Base-by-base conservation (phyloP, 2,888 invertebrate genomes). In the Biston betularia region DNA sequence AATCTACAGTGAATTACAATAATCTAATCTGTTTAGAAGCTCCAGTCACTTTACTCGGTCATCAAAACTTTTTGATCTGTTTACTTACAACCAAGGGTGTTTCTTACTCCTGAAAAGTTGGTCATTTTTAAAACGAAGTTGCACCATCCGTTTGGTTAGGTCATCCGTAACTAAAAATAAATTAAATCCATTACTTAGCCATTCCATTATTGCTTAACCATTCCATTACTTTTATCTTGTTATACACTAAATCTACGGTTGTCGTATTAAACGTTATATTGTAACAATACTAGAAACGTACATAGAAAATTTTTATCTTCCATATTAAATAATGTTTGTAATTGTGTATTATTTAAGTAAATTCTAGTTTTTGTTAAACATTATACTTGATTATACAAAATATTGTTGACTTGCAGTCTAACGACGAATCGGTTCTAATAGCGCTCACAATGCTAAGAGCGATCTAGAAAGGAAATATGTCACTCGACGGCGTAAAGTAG, bases 21-120 rank as follows among this genome's bases (percentile, higher is more conserved):
- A 44, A 12, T 44, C 5, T 6, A 44, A n/a, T 6, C 12, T n/a
- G n/a, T 8, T 38, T 38, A 44, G n/a, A n/a, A n/a, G n/a, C 3
- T 44, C 6, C n/a, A 44, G n/a, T 5, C 6, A 12, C n/a, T 12
- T 5, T 12, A 5, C 44, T n/a, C 6, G 44, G n/a, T 44, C 12
- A n/a, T 10, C 10, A 38, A 38, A 38, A 40, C 53, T 15, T 14
- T 15, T n/a, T 52, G 1, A 52, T 33, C 33, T 42, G 45, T 60
- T 45, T 58, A 77, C 89, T 88, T 75, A 94, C 94, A 81, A 79
- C 94, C 94, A 94, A 9, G 94, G 90, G 69, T 91, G 93, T 69
- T 92, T 93, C 74, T 86, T 91, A 69, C 86, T 89, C 75, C 88
- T 93, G 76, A 94, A 94, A 38, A 94, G 79, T 85, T 85, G 86